A percentile compares a stretch with the other conserved stretches of the same genome.
Evolutionary conservation across 2,113 vertebrate genomes (phyloP).

Genomic region (Chaetodon auriga): DNA sequence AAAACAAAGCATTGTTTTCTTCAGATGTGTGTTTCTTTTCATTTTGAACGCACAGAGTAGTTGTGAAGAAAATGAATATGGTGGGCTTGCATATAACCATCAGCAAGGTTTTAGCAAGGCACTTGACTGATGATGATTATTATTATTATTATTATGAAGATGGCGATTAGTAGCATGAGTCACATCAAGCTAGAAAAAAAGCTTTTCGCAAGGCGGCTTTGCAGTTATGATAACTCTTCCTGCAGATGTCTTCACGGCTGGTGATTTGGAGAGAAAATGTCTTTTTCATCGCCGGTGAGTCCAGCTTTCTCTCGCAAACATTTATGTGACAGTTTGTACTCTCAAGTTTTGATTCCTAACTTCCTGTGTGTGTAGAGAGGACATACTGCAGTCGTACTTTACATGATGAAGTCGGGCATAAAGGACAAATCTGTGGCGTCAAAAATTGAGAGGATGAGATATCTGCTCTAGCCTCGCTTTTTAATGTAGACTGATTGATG

Average conservation of each 20-base stretch:
- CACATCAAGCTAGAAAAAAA: not conserved
- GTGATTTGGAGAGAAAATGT: not conserved
- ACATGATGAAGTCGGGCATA: not conserved
- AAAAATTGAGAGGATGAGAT: slow-evolving; percentile 4
- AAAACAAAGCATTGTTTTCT: not conserved
- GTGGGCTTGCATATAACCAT: not conserved
- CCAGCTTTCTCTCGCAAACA: not conserved
- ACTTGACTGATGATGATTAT: no score
- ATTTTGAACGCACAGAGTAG: not conserved
- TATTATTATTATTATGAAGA: not conserved
- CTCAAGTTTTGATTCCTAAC: not conserved
- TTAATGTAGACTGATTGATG: slow-evolving; percentile 29
- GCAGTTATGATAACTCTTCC: not conserved
- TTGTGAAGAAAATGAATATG: not conserved
- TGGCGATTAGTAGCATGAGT: not conserved
- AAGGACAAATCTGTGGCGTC: slow-evolving; percentile 31
- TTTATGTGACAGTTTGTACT: not conserved
- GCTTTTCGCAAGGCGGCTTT: not conserved
- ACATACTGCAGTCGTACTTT: not conserved
- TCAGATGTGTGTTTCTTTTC: not conserved
- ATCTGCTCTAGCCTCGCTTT: slow-evolving; percentile 1
- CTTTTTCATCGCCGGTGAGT: not conserved
- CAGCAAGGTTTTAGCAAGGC: not conserved
- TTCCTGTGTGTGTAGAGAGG: not conserved
- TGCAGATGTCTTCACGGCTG: not conserved